Percentiles rank a stretch among this genome's conserved stretches.
These are phyloP conservation scores for Camponotus pennsylvanicus DNA, from an alignment of 1,140 invertebrate genomes.

Conservation along the genomic window DNA sequence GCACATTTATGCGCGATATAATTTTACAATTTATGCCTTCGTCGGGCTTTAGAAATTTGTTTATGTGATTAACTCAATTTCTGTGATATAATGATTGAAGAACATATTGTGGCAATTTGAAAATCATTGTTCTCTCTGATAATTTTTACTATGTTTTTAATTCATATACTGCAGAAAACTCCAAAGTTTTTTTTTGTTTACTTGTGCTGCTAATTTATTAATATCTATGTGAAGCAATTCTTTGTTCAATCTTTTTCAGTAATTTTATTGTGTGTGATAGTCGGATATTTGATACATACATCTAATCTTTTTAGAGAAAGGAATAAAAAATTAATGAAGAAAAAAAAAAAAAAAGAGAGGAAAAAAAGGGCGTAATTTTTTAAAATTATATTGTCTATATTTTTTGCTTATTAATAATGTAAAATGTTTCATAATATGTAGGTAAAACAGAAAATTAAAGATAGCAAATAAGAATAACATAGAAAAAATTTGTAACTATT, in stretches of 20 bases:
- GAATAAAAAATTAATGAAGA: too few species aligned
- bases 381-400: too few species aligned
- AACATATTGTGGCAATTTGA: neutral
- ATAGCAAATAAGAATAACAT: too few species aligned
- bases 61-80: neutral
- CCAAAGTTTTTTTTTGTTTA: neutral
- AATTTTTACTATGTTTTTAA: neutral
- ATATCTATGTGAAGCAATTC: neutral
- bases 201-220: conserved; percentile 10
- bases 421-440: too few species aligned
- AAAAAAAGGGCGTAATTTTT: too few species aligned
- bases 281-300: neutral
- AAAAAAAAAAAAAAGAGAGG: too few species aligned
- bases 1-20: neutral
- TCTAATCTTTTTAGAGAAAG: neutral
- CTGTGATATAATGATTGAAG: neutral
- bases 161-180: neutral
- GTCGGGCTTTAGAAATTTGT: neutral
- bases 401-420: too few species aligned
- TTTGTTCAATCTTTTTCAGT: too few species aligned
- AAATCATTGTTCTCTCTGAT: neutral
- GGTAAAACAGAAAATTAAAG: too few species aligned
- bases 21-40: neutral
- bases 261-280: neutral
- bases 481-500: too few species aligned